Conservation (phyloP, 1,140 invertebrate species). For the Diplogasteroides magnus region DNA sequence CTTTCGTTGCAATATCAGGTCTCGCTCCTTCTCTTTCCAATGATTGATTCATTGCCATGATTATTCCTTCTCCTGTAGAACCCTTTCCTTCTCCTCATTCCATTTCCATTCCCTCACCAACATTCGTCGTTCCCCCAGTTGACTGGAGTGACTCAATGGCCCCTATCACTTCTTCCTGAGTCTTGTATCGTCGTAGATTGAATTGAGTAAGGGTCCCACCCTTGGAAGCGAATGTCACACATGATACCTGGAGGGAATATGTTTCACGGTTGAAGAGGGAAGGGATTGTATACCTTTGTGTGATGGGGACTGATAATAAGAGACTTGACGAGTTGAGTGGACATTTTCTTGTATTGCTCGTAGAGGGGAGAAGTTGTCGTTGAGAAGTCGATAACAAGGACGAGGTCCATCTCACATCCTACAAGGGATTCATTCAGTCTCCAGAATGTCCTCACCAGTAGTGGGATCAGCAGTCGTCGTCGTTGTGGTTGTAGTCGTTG, state of each 20-base stretch:
- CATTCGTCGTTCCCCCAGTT: slow-evolving; percentile 48
- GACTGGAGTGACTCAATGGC: slow-evolving; percentile 42
- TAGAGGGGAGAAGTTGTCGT: slow-evolving; percentile 50
- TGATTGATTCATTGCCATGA: slow-evolving; percentile 41
- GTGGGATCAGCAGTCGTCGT: slow-evolving; percentile 38
- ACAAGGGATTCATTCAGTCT: slow-evolving; percentile 11
- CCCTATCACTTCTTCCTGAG: slow-evolving; percentile 41
- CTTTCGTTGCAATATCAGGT: slow-evolving; percentile 47
- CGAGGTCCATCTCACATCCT: slow-evolving; percentile 46
- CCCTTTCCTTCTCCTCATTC: neutral
- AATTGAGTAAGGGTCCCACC: slow-evolving; percentile 47
- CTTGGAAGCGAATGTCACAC: slow-evolving; percentile 44
- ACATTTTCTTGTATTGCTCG: slow-evolving; percentile 38
- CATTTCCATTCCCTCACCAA: slow-evolving; percentile 29
- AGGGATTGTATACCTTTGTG: slow-evolving; percentile 47
- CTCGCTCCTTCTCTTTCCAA: slow-evolving; percentile 40
- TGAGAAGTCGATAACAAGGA: slow-evolving; percentile 51
- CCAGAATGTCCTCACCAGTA: slow-evolving; percentile 22
- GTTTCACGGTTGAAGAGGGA: no score
- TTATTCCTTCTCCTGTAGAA: slow-evolving; percentile 42
- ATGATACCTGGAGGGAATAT: slow-evolving; percentile 38
- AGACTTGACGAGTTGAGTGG: slow-evolving; percentile 35
- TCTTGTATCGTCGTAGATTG: slow-evolving; percentile 46
- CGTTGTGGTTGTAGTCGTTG: slow-evolving; percentile 45
- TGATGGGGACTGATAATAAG: slow-evolving; percentile 47